Evolutionary conservation across 2,888 invertebrate genomes (phyloP).

Genomic region (Tinea pellionella): DNA sequence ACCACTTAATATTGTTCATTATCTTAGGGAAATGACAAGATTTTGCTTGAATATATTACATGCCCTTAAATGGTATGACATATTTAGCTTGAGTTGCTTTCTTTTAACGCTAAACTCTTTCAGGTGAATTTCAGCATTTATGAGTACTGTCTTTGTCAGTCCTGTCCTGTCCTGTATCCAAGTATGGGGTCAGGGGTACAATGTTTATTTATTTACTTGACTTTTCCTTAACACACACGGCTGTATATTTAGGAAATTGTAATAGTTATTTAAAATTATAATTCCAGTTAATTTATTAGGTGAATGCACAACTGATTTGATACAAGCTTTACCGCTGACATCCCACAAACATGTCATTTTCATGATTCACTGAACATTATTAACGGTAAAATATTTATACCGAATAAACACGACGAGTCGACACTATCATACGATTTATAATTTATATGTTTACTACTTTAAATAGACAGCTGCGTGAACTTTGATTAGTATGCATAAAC

Average conservation of each 20-base stretch:
- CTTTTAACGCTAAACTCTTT: background rate
- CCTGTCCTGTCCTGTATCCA: too few species aligned
- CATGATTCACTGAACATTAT: conserved; percentile 25
- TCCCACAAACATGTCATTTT: conserved; percentile 21
- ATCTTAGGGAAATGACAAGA: conserved; percentile 56
- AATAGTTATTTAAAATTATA: background rate
- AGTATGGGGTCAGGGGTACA: too few species aligned
- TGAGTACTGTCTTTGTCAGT: too few species aligned
- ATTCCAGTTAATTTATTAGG: background rate
- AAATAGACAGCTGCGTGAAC: background rate
- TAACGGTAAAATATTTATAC: conserved; percentile 27
- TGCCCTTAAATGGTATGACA: conserved; percentile 1
- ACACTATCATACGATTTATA: background rate
- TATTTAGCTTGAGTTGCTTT: background rate
- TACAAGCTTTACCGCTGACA: background rate
- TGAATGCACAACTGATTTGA: background rate
- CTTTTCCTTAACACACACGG: too few species aligned
- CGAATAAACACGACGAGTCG: conserved; percentile 14
- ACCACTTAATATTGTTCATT: conserved; percentile 62
- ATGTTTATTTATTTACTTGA: too few species aligned
- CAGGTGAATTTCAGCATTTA: background rate
- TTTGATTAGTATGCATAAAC: too few species aligned
- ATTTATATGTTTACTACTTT: background rate
- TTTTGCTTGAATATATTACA: conserved; percentile 53
- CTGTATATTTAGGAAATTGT: too few species aligned